Evolutionary conservation across 2,888 invertebrate genomes (phyloP), one percentile per base, ranked within the genome.

Genomic region (Venusia cambrica): DNA sequence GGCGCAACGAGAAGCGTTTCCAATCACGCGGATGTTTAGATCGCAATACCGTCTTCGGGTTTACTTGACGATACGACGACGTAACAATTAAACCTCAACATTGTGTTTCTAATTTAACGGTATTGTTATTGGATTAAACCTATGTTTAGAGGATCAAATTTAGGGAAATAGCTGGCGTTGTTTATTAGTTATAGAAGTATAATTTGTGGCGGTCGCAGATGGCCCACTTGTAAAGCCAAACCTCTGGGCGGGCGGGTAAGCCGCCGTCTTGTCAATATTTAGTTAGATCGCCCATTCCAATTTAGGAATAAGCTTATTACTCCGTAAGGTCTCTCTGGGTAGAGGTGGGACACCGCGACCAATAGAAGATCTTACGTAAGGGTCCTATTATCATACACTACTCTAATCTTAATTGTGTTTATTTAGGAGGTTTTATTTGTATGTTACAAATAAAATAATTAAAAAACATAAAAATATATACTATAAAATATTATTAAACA

Each of bases 21-120:
- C 66, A 73, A 73, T 74, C 70, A 71, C 53, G 72, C 68, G 69
- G 68, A 52, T 67, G 63, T 63, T 70, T 68, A 67, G 65, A 54
- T 54, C 60, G 66, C 68, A 69, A 67, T 69, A 64, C 59, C 54
- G 49, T 50, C 46, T 41, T 47, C 49, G 55, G 60, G 57, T n/a
- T n/a, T n/a, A n/a, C n/a, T n/a, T n/a, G n/a, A n/a, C n/a, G n/a
- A n/a, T n/a, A n/a, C n/a, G 54, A 61, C 62, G 67, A 64, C 73
- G 67, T 67, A 51, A 48, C 64, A 71, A 73, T 74, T 72, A 70
- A 69, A 67, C 51, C 49, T 49, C 65, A 57, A 60, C 63, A 66
- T 68, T 62, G 61, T 62, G 64, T 63, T 51, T 59, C 51, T 56
- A 53, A 55, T 58, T 59, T 45, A 41, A 52, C 48, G 41, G 37